These are phyloP conservation scores for Eristalis intricaria DNA, from an alignment of 2,888 invertebrate genomes.

Conservation along the genomic window DNA sequence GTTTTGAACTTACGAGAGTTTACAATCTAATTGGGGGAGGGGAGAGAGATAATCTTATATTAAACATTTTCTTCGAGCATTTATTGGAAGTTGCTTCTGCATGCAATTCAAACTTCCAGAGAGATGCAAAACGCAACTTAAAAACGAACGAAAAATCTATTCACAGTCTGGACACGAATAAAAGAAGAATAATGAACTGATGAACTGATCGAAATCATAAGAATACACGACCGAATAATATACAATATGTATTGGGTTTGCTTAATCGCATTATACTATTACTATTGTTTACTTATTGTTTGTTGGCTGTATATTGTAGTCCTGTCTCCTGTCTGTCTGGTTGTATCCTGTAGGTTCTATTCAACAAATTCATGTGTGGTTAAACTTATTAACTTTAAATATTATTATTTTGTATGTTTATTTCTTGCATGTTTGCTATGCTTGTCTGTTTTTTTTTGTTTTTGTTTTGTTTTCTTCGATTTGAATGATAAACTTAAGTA, in stretches of 20 bases:
- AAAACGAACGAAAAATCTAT: background rate
- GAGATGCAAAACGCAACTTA: background rate
- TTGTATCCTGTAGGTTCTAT: background rate
- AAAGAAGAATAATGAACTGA: too few relatives aligned
- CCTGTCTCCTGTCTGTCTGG: background rate
- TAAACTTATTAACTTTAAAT: slow-evolving; percentile 56
- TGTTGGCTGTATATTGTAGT: background rate
- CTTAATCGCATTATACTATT: background rate
- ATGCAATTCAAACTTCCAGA: background rate
- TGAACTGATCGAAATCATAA: background rate
- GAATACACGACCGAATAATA: background rate
- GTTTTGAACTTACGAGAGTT: too few relatives aligned
- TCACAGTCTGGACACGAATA: background rate
- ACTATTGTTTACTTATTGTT: background rate
- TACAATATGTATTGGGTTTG: background rate
- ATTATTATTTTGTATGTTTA: slow-evolving; percentile 47
- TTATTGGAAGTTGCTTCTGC: background rate
- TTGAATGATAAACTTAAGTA: slow-evolving; percentile 66
- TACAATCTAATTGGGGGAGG: too few relatives aligned
- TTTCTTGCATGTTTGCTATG: background rate
- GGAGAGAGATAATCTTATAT: too few relatives aligned
- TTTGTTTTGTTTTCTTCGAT: slow-evolving; percentile 28
- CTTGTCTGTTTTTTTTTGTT: slow-evolving; percentile 21
- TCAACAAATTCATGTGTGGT: slow-evolving; percentile 17
- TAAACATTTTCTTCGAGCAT: too few relatives aligned